phyloP scores from a whole-genome alignment of 2,113 vertebrate species.

The Chiloscyllium plagiosum region DNA sequence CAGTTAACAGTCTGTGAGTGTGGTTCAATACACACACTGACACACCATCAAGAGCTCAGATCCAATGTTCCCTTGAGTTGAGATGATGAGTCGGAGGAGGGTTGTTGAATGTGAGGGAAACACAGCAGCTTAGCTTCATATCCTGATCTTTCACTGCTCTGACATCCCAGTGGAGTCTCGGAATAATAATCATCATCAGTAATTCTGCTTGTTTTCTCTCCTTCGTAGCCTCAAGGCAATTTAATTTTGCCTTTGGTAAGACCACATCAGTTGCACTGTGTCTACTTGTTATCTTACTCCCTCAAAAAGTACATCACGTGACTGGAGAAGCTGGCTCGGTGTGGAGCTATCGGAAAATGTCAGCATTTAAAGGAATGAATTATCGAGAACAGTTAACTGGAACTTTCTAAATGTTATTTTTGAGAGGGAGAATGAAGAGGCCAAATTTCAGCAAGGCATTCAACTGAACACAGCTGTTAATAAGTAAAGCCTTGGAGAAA shows the following conservation, averaged over 20 bases:
- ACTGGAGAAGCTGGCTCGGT: background rate
- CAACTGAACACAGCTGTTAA: background rate
- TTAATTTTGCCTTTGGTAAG: background rate
- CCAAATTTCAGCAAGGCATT: background rate
- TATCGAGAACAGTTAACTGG: background rate
- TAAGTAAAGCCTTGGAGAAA: background rate
- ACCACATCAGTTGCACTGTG: background rate
- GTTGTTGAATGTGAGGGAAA: background rate
- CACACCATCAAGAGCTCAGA: background rate
- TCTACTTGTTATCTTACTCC: background rate
- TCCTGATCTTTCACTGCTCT: background rate
- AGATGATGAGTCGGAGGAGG: background rate
- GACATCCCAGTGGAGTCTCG: background rate
- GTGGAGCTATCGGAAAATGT: background rate
- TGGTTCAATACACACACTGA: background rate
- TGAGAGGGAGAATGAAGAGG: background rate
- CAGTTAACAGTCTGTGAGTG: background rate
- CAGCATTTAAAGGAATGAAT: background rate
- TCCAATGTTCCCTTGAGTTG: background rate
- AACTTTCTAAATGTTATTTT: background rate
- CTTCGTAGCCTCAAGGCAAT: background rate
- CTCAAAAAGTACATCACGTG: background rate
- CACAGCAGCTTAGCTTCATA: background rate
- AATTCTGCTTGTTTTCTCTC: background rate
- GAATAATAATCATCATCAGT: background rate